phyloP scores from a whole-genome alignment of 1,140 invertebrate species.

The Drosophila rufa region DNA sequence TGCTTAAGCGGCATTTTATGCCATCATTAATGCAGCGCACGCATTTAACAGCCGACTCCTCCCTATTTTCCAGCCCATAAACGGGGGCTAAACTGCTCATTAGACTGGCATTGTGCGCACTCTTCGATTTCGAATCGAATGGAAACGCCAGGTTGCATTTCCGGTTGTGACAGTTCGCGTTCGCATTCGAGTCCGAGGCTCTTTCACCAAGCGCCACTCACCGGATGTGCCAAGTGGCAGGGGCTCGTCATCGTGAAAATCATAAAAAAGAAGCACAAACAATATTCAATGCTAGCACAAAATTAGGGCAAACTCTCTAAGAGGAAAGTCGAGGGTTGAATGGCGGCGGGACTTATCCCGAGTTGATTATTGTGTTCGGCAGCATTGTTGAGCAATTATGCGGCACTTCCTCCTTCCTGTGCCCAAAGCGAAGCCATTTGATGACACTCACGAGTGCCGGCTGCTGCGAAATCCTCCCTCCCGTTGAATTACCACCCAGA shows the following conservation, averaged over 20 bases:
- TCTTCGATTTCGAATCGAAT: slow-evolving; percentile 52
- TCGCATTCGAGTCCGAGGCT: not conserved
- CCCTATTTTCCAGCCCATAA: slow-evolving; percentile 33
- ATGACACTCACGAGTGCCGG: slow-evolving; percentile 71
- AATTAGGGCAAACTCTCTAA: slow-evolving; percentile 30
- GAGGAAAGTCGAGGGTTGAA: slow-evolving; percentile 23
- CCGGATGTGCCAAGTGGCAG: slow-evolving; percentile 65
- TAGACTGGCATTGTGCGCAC: slow-evolving; percentile 64
- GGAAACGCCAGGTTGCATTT: slow-evolving; percentile 78
- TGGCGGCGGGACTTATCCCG: slow-evolving; percentile 6
- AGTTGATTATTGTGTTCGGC: slow-evolving; percentile 41
- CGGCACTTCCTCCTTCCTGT: slow-evolving; percentile 28
- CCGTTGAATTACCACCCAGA: slow-evolving; percentile 15
- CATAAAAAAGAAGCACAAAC: slow-evolving; percentile 37
- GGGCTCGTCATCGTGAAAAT: slow-evolving; percentile 36
- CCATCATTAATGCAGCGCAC: slow-evolving; percentile 70
- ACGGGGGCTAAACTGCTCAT: slow-evolving; percentile 73
- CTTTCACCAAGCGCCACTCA: slow-evolving; percentile 52
- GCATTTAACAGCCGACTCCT: slow-evolving; percentile 24
- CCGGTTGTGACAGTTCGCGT: slow-evolving; percentile 67
- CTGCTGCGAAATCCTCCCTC: slow-evolving; percentile 48
- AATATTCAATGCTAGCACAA: slow-evolving; percentile 50
- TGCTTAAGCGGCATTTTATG: slow-evolving; percentile 44
- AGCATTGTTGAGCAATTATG: slow-evolving; percentile 39
- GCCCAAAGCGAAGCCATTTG: slow-evolving; percentile 55